Percentiles rank a stretch among this genome's conserved stretches.
These are phyloP conservation scores for Exaiptasia diaphana DNA, from an alignment of 64 coral and sea anemone genomes.

Conservation along the genomic window DNA sequence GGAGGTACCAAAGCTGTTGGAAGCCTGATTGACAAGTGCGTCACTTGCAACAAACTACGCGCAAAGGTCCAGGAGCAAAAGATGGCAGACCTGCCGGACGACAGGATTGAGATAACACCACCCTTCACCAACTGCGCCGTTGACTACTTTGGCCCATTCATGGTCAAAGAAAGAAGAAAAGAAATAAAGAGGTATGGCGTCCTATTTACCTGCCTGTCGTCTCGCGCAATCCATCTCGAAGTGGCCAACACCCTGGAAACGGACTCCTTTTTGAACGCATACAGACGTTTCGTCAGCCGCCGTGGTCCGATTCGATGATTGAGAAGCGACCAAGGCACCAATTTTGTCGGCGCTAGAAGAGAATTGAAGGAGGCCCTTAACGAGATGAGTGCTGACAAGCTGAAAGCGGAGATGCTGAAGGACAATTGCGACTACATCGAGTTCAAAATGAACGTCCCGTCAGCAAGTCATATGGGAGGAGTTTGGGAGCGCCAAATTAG, in stretches of 20 bases:
- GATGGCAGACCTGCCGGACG: conserved; percentile 25
- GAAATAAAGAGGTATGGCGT: conserved; percentile 9
- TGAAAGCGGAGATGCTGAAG: neutral
- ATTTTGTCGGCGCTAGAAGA: neutral
- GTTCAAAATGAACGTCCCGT: neutral
- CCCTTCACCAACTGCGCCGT: conserved; percentile 1
- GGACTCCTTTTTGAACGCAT: neutral
- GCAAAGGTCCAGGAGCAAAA: neutral
- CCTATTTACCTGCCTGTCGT: conserved; percentile 6
- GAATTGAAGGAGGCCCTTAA: neutral
- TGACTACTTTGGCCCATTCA: conserved; percentile 7
- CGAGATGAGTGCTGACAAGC: neutral
- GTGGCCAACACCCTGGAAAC: neutral
- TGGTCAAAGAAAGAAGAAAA: neutral
- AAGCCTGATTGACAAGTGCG: neutral
- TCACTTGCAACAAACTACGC: neutral
- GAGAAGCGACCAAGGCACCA: conserved; percentile 2
- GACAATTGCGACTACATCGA: neutral
- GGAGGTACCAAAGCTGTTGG: neutral
- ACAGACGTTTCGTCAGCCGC: neutral
- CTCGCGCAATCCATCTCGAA: conserved; percentile 16
- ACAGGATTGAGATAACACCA: neutral
- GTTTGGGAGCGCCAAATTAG: neutral
- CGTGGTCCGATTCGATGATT: neutral
- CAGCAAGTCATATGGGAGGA: neutral